Conservation (phyloP, 2,797 vertebrate species). For the Galaxias olidus region DNA sequence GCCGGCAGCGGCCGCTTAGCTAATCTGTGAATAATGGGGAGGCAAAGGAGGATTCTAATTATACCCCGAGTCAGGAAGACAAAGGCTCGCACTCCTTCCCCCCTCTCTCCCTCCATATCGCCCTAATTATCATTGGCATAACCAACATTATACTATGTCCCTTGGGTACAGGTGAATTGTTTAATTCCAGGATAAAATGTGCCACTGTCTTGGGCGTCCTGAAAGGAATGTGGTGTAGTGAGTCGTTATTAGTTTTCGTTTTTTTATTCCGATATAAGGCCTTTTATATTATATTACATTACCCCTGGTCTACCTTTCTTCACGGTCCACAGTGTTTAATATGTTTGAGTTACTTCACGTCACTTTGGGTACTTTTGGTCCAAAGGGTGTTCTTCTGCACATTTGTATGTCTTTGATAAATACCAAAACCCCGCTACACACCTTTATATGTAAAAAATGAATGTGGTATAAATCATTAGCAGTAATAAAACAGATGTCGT, state of each 20-base stretch:
- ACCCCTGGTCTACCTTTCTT: no score
- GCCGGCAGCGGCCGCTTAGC: conserved; percentile 3
- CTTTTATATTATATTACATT: not conserved
- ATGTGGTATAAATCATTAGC: conserved; percentile 21
- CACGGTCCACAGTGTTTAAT: not conserved
- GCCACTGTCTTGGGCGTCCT: no score
- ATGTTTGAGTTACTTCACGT: conserved; percentile 25
- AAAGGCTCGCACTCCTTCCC: not conserved
- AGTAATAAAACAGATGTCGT: conserved; percentile 50
- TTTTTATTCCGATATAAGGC: no score
- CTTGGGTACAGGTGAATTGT: no score
- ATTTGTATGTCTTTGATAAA: conserved; percentile 18
- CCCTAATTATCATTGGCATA: not conserved
- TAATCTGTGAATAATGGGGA: conserved; percentile 25
- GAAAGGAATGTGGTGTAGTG: not conserved
- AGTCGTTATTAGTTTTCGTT: not conserved
- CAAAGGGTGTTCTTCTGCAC: conserved; percentile 13
- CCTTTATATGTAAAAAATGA: conserved; percentile 28
- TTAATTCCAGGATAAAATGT: no score
- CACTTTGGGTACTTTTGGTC: conserved; percentile 13
- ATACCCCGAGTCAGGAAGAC: conserved; percentile 17
- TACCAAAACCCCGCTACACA: not conserved
- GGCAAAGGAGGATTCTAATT: conserved; percentile 29
- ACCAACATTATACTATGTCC: no score
- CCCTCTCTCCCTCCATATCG: not conserved